phyloP scores from a whole-genome alignment of 2,888 invertebrate genomes.

The Liposcelis brunnea region DNA sequence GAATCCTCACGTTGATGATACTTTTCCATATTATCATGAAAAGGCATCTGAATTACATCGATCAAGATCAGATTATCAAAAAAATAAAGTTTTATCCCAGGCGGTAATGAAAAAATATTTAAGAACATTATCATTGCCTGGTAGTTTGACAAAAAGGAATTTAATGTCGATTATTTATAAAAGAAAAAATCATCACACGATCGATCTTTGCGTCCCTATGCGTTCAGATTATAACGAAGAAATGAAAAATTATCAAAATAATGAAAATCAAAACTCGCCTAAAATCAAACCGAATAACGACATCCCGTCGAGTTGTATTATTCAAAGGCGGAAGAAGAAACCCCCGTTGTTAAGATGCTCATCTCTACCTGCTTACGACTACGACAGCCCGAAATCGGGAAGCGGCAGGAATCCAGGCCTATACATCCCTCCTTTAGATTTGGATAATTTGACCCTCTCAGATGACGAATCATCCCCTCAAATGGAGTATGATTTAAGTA shows the following conservation, averaged over 20 bases:
- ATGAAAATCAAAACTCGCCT: neutral
- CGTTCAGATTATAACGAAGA: neutral
- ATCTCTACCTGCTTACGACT: constrained; percentile 2
- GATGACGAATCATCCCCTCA: constrained; percentile 2
- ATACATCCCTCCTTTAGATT: constrained; percentile 1
- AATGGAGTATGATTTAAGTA: neutral
- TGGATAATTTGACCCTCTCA: constrained; percentile 4
- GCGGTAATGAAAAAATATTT: constrained; percentile 3
- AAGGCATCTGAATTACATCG: neutral
- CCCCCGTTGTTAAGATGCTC: constrained; percentile 1
- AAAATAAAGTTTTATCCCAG: constrained; percentile 1
- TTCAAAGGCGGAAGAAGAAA: neutral
- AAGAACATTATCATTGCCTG: constrained; percentile 2
- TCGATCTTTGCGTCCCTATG: neutral
- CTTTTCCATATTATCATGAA: neutral
- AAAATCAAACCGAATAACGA: neutral
- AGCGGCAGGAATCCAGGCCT: neutral
- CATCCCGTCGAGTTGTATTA: neutral
- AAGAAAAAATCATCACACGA: constrained; percentile 3
- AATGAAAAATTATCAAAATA: neutral
- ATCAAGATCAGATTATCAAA: too few species aligned
- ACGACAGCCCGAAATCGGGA: constrained; percentile 1
- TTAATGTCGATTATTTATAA: constrained; percentile 1
- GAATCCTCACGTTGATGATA: neutral
- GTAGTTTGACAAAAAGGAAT: constrained; percentile 1